Conservation (phyloP, 1,140 invertebrate genomes). For the Halictus rubicundus region DNA sequence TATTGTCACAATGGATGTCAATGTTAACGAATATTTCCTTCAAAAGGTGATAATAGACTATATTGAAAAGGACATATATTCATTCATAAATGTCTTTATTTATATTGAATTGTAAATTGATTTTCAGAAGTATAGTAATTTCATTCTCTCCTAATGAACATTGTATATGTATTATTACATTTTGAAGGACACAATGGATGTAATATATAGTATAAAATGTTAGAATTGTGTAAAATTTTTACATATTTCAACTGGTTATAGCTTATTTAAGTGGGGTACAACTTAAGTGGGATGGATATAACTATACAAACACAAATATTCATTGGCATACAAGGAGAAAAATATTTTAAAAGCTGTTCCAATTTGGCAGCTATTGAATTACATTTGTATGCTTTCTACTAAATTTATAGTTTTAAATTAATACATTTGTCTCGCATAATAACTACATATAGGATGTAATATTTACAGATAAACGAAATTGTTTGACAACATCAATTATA, state of each 20-base stretch:
- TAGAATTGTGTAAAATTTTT: conserved; percentile 50
- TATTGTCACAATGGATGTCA: conserved; percentile 40
- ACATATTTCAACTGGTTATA: conserved; percentile 35
- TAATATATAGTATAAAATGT: conserved; percentile 40
- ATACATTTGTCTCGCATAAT: background rate
- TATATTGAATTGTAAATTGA: background rate
- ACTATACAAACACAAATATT: conserved; percentile 16
- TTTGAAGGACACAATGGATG: conserved; percentile 28
- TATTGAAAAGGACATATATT: background rate
- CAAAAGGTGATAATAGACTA: conserved; percentile 30
- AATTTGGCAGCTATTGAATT: conserved; percentile 18
- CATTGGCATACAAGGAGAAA: conserved; percentile 12
- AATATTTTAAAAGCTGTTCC: conserved; percentile 9
- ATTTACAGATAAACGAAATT: background rate
- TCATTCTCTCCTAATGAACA: background rate
- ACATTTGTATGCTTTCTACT: conserved; percentile 7
- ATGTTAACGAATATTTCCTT: conserved; percentile 38
- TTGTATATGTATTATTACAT: conserved; percentile 25
- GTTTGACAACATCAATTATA: conserved; percentile 2
- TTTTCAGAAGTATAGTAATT: background rate
- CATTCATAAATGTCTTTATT: background rate
- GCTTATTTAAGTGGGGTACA: conserved; percentile 36
- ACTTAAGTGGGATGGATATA: conserved; percentile 11
- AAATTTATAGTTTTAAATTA: background rate
- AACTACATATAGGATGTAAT: background rate